Evolutionary conservation across 2,113 vertebrate genomes (phyloP), one percentile per base, ranked within the genome.

Genomic region (Anas platyrhynchos): DNA sequence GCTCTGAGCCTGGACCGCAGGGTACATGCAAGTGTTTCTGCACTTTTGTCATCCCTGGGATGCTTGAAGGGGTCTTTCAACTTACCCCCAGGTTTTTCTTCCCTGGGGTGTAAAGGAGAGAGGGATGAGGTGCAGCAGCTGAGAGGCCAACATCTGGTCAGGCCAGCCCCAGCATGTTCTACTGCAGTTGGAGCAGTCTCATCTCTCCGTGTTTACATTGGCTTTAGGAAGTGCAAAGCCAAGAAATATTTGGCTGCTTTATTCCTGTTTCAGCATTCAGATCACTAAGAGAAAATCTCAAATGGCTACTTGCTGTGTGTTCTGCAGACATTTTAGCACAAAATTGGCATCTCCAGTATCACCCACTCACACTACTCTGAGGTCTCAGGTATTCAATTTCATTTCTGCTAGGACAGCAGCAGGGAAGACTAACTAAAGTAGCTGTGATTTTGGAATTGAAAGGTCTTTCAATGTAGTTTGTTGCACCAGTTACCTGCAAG

Each of bases 301-400:
- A 61, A 69, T 0, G 0, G 54, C 52, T 56, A 12, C 54, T 87
- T 76, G 75, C 84, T 91, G 67, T 83, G 77, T 54, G 58, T 55
- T 85, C 59, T 83, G 72, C 75, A 95, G 86, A 68, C 15, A 46
- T 77, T 91, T 89, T 66, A 89, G 71, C 41, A 54, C 74, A 91
- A 92, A 96, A 76, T 27, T 1, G 0, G 17, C 62, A 92, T 31
- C 38, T 54, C 77, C 55, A 27, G 17, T 32, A 84, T 68, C 77
- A 50, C 15, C 11, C 1, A 0, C 32, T 82, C 78, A 38, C 12
- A 12, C 20, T 46, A 32, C 50, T 17, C 31, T n/a, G 46, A 84
- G 29, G 43, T 61, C 58, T 79, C 36, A 26, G n/a, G 18, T 44
- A 74, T 87, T 82, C 58, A 44, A 89, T 85, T 89, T 87, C 5